A percentile compares a stretch with the other conserved stretches of the same genome.
These are phyloP conservation scores for Plebejus melissa DNA, from an alignment of 2,888 invertebrate species.

Conservation along the genomic window DNA sequence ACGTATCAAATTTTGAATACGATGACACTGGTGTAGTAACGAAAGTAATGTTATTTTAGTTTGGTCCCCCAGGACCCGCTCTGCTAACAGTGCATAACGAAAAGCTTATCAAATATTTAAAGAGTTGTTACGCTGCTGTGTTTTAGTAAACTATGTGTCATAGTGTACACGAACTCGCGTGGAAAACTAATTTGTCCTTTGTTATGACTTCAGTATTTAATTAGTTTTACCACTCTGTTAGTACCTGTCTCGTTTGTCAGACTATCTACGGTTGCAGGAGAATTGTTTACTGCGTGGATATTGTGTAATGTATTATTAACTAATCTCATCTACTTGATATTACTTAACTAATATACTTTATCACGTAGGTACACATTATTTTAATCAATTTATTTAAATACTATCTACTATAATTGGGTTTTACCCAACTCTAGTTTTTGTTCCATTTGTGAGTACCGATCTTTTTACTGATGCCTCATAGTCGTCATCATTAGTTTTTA, in stretches of 20 bases:
- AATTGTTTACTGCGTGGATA: not conserved
- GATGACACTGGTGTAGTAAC: not conserved
- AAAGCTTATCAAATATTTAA: conserved; percentile 23
- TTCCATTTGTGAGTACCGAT: not conserved
- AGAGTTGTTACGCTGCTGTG: not conserved
- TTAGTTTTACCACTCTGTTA: not conserved
- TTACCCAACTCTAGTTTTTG: not conserved
- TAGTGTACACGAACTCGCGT: not conserved
- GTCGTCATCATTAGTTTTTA: not conserved
- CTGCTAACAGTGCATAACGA: conserved; percentile 24
- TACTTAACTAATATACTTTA: not conserved
- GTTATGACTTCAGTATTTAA: conserved; percentile 1
- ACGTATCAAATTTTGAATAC: not conserved
- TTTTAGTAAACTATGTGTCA: conserved; percentile 17
- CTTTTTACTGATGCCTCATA: not conserved
- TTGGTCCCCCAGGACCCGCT: not conserved
- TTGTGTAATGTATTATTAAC: not conserved
- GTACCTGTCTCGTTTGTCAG: conserved; percentile 1
- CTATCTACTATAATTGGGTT: not conserved
- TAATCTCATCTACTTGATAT: not conserved
- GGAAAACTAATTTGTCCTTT: conserved; percentile 4
- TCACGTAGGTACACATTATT: not conserved
- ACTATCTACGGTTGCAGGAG: not conserved
- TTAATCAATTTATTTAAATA: not conserved
- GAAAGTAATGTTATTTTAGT: conserved; percentile 11